A percentile compares a stretch with the other conserved stretches of the same genome.
phyloP scores from a whole-genome alignment of 2,113 vertebrate species.

The Hassar affinis region DNA sequence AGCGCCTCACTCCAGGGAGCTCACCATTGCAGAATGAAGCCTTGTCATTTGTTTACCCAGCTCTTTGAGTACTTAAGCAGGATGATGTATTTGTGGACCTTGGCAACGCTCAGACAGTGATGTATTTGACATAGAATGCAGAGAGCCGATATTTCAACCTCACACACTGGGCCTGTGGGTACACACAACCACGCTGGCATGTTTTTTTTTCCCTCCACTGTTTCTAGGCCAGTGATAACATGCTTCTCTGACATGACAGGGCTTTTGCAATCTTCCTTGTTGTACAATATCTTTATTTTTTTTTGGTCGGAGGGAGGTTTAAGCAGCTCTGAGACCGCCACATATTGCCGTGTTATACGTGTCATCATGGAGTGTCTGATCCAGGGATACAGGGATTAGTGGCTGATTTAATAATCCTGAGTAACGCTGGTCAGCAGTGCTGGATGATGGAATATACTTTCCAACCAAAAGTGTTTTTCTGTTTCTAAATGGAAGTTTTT shows the following conservation, averaged over 20 bases:
- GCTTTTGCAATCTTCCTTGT: conserved; percentile 55
- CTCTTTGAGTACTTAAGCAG: conserved; percentile 52
- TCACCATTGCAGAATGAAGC: not conserved
- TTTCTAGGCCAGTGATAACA: conserved; percentile 13
- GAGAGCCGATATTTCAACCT: conserved; percentile 36
- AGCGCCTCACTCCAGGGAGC: not conserved
- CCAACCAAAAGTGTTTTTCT: not conserved
- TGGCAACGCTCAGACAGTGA: conserved; percentile 62
- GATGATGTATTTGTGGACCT: conserved; percentile 64
- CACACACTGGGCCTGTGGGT: not conserved
- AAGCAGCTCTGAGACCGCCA: conserved; percentile 52
- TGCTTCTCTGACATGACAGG: conserved; percentile 52
- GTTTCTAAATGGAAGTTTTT: not conserved
- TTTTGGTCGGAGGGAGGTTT: conserved; percentile 57
- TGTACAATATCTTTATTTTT: conserved; percentile 53
- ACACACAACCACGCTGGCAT: not conserved
- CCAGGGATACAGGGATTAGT: conserved; percentile 13
- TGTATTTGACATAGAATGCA: conserved; percentile 61
- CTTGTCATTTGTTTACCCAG: conserved; percentile 52
- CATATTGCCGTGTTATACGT: conserved; percentile 42
- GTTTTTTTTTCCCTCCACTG: not conserved
- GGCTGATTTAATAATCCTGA: conserved; percentile 35
- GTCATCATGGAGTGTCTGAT: conserved; percentile 26
- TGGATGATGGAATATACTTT: not conserved
- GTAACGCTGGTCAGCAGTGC: conserved; percentile 14